phyloP scores from a whole-genome alignment of 2,888 invertebrate genomes.

The Cryptosula pallasiana region DNA sequence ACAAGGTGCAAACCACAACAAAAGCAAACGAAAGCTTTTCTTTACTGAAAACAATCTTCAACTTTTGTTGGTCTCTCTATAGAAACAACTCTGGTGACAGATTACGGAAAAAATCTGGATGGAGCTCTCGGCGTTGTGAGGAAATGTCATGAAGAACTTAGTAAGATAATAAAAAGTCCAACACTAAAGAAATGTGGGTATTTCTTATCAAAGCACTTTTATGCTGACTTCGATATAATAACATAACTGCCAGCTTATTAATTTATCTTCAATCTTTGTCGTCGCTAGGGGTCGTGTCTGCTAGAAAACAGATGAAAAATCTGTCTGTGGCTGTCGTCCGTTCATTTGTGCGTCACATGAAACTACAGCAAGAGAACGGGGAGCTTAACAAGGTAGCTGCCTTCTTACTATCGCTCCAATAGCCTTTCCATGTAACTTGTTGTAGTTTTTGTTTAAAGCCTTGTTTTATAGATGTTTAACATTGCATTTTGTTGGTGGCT shows the following conservation, averaged over 20 bases:
- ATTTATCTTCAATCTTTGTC: too few relatives aligned
- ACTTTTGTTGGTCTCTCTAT: too few relatives aligned
- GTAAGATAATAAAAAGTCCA: constrained; percentile 17
- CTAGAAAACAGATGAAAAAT: constrained; percentile 23
- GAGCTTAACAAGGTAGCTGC: background rate
- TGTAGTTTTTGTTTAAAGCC: too few relatives aligned
- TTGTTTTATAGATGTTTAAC: too few relatives aligned
- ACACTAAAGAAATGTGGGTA: background rate
- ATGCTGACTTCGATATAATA: too few relatives aligned
- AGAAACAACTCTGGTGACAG: background rate
- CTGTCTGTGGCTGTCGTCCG: background rate
- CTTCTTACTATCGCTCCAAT: too few relatives aligned
- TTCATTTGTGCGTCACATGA: background rate
- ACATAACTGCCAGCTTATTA: too few relatives aligned
- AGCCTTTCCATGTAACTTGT: too few relatives aligned
- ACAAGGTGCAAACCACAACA: too few relatives aligned
- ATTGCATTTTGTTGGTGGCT: too few relatives aligned
- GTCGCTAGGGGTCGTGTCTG: constrained; percentile 1
- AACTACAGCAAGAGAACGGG: background rate
- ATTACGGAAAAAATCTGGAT: constrained; percentile 23
- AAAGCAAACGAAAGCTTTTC: too few relatives aligned
- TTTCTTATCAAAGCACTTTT: background rate
- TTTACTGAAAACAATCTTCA: too few relatives aligned
- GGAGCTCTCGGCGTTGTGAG: constrained; percentile 3
- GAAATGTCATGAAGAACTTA: constrained; percentile 21